phyloP scores from a whole-genome alignment of 1,140 invertebrate species.

The Drosophila varians region DNA sequence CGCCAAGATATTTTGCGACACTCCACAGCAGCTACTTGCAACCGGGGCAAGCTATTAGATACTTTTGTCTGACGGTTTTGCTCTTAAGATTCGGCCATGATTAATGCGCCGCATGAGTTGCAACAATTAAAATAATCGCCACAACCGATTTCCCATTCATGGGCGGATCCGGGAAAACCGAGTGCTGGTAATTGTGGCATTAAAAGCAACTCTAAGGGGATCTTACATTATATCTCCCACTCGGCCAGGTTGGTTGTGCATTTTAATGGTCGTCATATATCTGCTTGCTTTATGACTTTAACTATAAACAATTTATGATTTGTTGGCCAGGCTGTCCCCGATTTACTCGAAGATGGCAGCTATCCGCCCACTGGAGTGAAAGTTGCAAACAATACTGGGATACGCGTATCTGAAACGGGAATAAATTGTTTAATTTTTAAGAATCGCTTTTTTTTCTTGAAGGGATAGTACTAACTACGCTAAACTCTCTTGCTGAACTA shows the following conservation, averaged over 20 bases:
- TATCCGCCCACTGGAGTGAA: neutral
- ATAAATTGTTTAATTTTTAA: too few relatives aligned
- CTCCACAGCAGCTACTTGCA: slow-evolving; percentile 59
- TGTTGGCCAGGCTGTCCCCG: slow-evolving; percentile 15
- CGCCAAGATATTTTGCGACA: slow-evolving; percentile 66
- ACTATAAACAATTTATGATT: slow-evolving; percentile 78
- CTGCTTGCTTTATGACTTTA: slow-evolving; percentile 65
- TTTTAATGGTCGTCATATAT: slow-evolving; percentile 73
- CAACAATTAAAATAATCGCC: slow-evolving; percentile 76
- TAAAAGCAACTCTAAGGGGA: slow-evolving; percentile 26
- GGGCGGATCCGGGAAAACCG: slow-evolving; percentile 15
- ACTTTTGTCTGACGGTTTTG: slow-evolving; percentile 59
- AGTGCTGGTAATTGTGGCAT: slow-evolving; percentile 53
- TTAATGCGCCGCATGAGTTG: slow-evolving; percentile 58
- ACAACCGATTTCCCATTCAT: slow-evolving; percentile 33
- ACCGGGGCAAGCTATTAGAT: slow-evolving; percentile 69
- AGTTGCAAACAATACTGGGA: neutral
- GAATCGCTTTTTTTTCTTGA: too few relatives aligned
- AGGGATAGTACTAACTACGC: too few relatives aligned
- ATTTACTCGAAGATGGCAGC: slow-evolving; percentile 12
- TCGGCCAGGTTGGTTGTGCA: slow-evolving; percentile 19
- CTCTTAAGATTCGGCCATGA: slow-evolving; percentile 70
- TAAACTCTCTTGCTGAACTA: too few relatives aligned
- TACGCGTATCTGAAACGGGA: too few relatives aligned
- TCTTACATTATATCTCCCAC: slow-evolving; percentile 6